Percentiles rank a stretch among this genome's conserved stretches.
Evolutionary conservation across 2,797 vertebrate species (phyloP).

Genomic region (Mallotus villosus): DNA sequence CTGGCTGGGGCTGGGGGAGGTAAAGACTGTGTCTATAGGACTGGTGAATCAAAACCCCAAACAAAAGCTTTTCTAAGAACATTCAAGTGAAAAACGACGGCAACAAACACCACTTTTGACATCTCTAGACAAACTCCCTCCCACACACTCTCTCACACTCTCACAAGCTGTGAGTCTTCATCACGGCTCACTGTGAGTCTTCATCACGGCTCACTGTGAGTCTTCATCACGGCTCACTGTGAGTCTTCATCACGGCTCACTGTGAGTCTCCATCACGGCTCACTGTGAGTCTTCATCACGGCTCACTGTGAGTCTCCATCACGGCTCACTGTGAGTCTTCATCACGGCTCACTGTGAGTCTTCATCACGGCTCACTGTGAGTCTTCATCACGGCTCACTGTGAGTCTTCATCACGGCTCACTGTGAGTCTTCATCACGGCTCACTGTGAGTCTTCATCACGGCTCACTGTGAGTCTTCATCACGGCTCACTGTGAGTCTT

Average conservation of each 20-base stretch:
- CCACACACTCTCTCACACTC: background rate
- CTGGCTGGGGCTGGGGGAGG: no score
- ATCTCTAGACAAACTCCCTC: background rate
- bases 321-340: slow-evolving; percentile 27
- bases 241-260: no score
- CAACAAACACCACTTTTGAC: slow-evolving; percentile 1
- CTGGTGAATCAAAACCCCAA: background rate
- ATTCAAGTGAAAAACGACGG: background rate
- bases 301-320: no score
- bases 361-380: no score
- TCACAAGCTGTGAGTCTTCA: slow-evolving; percentile 21
- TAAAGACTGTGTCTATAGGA: no score
- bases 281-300: slow-evolving; percentile 31
- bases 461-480: slow-evolving; percentile 25
- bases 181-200: slow-evolving; percentile 37
- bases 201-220: no score
- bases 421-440: slow-evolving; percentile 25
- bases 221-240: no score
- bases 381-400: no score
- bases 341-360: no score
- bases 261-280: slow-evolving; percentile 13
- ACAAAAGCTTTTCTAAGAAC: slow-evolving; percentile 1
- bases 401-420: slow-evolving; percentile 25
- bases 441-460: slow-evolving; percentile 25
- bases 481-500: slow-evolving; percentile 13